Evolutionary conservation across 2,113 vertebrate species (phyloP), one percentile per base, ranked within the genome.

Genomic region (Hemibagrus wyckioides): DNA sequence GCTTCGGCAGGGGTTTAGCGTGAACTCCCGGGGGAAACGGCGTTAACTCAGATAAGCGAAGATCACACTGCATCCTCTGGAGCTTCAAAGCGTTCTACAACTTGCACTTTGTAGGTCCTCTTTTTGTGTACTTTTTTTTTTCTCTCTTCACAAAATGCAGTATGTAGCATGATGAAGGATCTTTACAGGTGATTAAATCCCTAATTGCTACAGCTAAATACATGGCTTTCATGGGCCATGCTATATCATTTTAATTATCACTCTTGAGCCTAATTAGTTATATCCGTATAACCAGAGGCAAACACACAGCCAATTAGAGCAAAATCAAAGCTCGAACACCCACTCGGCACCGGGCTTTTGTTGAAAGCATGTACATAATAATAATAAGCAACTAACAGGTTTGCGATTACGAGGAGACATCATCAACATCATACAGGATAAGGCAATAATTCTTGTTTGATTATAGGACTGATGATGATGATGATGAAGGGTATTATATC

Each of bases 241-340:
- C 88, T 92, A 93, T 92, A 93, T 92, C 87, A 87, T 94, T 94
- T 94, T 94, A 95, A 95, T 95, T 93, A 95, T 91, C 84, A 89
- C 92, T 92, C 91, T 91, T 91, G 92, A 91, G 91, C 91, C 93
- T 95, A 95, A 95, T 96, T 95, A 95, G 94, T 91, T 92, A 79
- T 92, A 94, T 95, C 93, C 92, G 90, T 93, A 92, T 89, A 92
- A 94, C 94, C 92, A 93, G 93, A 92, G 94, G 94, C 94, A 91
- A 94, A 91, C 91, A 86, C 90, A 85, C 90, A 92, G 89, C 92
- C 94, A 94, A 95, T 95, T 95, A 96, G 91, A 92, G 88, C 87
- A 36, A 79, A 94, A 94, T 94, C 93, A 94, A 94, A 93, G 93
- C 91, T 91, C 56, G 83, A 89, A 89, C 87, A 90, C 87, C 90